Percentiles rank a stretch among this genome's conserved stretches.
Conservation (phyloP, 1,140 invertebrate species). For the Battus philenor region DNA sequence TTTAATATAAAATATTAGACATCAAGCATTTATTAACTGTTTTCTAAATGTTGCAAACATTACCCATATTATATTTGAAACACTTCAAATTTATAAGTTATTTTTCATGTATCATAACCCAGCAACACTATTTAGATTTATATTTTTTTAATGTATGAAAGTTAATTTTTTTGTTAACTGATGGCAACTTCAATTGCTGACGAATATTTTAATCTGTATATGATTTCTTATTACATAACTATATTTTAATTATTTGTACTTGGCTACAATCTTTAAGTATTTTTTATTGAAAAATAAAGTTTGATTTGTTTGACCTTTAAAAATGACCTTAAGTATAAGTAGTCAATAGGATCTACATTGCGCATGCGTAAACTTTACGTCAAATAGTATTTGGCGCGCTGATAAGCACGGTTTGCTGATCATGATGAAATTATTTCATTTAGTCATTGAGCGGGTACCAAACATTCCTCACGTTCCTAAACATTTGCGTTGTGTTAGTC, state of each 20-base stretch:
- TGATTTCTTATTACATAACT: slow-evolving; percentile 6
- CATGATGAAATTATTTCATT: slow-evolving; percentile 65
- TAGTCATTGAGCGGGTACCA: slow-evolving; percentile 54
- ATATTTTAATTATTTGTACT: background rate
- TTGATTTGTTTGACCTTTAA: slow-evolving; percentile 38
- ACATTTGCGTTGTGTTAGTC: slow-evolving; percentile 17
- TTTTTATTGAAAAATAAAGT: slow-evolving; percentile 1
- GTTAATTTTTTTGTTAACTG: too few relatives aligned
- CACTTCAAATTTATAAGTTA: too few relatives aligned
- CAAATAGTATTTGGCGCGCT: slow-evolving; percentile 69
- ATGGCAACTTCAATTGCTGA: too few relatives aligned
- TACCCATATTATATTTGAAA: too few relatives aligned
- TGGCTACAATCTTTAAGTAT: background rate
- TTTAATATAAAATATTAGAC: too few relatives aligned
- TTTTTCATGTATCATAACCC: too few relatives aligned
- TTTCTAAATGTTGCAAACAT: too few relatives aligned
- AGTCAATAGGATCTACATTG: slow-evolving; percentile 47
- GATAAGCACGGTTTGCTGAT: slow-evolving; percentile 47
- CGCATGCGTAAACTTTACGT: slow-evolving; percentile 60
- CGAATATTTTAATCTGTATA: too few relatives aligned
- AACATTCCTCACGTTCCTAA: slow-evolving; percentile 46
- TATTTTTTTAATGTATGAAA: too few relatives aligned
- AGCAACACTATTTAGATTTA: too few relatives aligned
- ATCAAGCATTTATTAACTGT: too few relatives aligned
- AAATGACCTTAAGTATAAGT: slow-evolving; percentile 42